phyloP scores from a whole-genome alignment of 92 coral and sea anemone species.

The Galaxea fascicularis region DNA sequence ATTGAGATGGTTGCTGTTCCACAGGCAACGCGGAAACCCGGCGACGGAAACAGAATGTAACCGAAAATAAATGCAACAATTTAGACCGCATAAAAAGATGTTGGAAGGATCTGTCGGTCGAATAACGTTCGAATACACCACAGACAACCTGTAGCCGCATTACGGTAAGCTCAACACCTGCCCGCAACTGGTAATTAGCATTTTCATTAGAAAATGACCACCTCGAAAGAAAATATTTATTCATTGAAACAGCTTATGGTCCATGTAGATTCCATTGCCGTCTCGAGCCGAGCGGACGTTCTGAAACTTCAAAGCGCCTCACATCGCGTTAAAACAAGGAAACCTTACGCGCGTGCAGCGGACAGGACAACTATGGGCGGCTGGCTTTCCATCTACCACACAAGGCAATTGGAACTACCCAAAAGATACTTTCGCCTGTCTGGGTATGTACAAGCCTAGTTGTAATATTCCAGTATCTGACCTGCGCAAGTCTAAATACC shows the following conservation, averaged over 20 bases:
- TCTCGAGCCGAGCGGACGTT: constrained; percentile 13
- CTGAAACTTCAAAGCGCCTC: constrained; percentile 1
- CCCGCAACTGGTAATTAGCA: constrained; percentile 16
- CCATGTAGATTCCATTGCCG: constrained; percentile 5
- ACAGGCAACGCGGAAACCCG: too few species aligned
- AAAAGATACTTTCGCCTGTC: background rate
- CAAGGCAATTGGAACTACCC: constrained; percentile 11
- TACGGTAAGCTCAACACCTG: constrained; percentile 38
- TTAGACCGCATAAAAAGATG: background rate
- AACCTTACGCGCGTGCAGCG: background rate
- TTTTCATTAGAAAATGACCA: constrained; percentile 36
- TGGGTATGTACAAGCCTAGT: constrained; percentile 36
- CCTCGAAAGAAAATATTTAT: constrained; percentile 31
- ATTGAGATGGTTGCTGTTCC: background rate
- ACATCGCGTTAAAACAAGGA: background rate
- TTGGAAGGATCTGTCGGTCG: background rate
- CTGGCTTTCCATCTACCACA: background rate
- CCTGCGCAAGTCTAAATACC: background rate
- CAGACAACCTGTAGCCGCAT: constrained; percentile 34
- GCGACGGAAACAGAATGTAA: background rate
- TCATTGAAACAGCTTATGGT: constrained; percentile 13
- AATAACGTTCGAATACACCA: constrained; percentile 2
- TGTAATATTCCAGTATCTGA: background rate
- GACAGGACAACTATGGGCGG: constrained; percentile 15
- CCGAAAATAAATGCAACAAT: background rate